A percentile compares a stretch with the other conserved stretches of the same genome.
These are phyloP conservation scores for Aptenodytes patagonicus DNA, from an alignment of 2,113 vertebrate genomes.

Conservation along the genomic window DNA sequence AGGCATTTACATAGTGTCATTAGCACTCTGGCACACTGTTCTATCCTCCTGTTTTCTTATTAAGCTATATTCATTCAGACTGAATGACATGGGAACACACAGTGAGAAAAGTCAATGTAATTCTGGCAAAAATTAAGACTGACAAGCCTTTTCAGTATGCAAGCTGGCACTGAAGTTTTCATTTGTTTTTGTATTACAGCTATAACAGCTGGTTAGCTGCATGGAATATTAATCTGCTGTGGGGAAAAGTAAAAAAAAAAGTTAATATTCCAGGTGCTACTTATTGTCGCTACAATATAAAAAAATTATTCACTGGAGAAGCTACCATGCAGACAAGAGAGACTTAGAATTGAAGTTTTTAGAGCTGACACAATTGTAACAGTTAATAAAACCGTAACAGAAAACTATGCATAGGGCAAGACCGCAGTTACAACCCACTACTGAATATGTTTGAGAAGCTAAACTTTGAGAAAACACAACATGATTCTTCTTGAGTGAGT, in stretches of 20 bases:
- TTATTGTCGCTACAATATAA: not conserved
- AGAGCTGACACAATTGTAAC: not conserved
- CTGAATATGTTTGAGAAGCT: not conserved
- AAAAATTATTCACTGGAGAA: not conserved
- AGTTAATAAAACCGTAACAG: not conserved
- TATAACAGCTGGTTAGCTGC: not conserved
- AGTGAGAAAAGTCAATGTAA: not conserved
- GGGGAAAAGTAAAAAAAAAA: not conserved
- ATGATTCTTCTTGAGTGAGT: not conserved
- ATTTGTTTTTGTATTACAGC: constrained; percentile 3
- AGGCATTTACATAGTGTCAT: not conserved
- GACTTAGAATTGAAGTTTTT: not conserved
- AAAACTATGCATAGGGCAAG: not conserved
- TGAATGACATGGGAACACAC: not conserved
- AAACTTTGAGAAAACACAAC: not conserved
- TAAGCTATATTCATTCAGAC: not conserved
- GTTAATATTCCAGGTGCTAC: not conserved
- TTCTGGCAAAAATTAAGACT: constrained; percentile 6
- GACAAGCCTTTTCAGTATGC: not conserved
- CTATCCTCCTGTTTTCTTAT: not conserved
- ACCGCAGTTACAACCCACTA: not conserved
- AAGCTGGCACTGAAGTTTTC: not conserved
- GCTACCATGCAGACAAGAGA: not conserved
- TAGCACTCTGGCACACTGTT: not conserved
- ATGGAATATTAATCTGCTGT: not conserved